Percentiles rank a stretch among this genome's conserved stretches.
phyloP scores from a whole-genome alignment of 2,888 invertebrate genomes.

The Catocala fraxini region DNA sequence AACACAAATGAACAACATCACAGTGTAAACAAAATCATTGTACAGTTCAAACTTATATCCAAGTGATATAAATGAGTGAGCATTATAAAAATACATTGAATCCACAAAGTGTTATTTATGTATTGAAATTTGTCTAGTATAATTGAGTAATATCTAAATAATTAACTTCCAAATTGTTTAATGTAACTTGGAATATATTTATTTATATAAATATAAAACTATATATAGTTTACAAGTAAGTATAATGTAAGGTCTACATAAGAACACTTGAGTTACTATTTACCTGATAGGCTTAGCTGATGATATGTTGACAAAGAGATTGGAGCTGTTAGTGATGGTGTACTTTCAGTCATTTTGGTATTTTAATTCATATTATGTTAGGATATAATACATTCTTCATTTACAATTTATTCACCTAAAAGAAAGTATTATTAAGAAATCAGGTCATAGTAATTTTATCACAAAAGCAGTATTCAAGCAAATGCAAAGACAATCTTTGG shows the following conservation, averaged over 20 bases:
- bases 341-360: slow-evolving; percentile 79
- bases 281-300: slow-evolving; percentile 83
- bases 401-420: slow-evolving; percentile 36
- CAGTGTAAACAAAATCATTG: no score
- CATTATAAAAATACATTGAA: no score
- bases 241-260: no score
- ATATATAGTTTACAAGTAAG: neutral
- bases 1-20: no score
- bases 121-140: no score
- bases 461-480: neutral
- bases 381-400: slow-evolving; percentile 39
- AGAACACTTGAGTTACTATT: slow-evolving; percentile 4
- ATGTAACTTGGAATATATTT: no score
- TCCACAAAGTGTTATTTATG: no score
- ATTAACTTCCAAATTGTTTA: no score
- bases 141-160: no score
- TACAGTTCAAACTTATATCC: no score
- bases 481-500: no score
- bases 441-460: neutral
- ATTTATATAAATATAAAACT: neutral
- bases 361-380: slow-evolving; percentile 60
- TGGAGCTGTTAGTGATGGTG: slow-evolving; percentile 76
- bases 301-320: slow-evolving; percentile 83
- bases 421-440: slow-evolving; percentile 6
- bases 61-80: no score